phyloP scores from a whole-genome alignment of 2,888 invertebrate genomes.

The Tenthredo notha region DNA sequence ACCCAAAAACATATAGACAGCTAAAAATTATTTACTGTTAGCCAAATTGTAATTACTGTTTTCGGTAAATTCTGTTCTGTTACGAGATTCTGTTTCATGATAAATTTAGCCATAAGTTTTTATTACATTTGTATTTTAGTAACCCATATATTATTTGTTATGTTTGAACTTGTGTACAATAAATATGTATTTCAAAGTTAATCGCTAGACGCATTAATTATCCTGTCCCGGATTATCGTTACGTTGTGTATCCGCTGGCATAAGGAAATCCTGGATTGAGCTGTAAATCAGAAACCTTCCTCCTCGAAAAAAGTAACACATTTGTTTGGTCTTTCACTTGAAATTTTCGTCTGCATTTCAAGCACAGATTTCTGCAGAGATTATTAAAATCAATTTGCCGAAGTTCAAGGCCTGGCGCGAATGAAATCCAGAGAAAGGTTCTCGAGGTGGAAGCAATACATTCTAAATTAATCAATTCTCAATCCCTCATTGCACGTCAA shows the following conservation, averaged over 20 bases:
- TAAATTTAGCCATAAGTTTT: slow-evolving; percentile 31
- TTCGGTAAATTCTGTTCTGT: background rate
- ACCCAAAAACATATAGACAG: background rate
- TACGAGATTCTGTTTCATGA: slow-evolving; percentile 40
- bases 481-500: background rate
- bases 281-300: background rate
- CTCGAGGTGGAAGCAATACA: background rate
- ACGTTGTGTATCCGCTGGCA: background rate
- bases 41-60: background rate
- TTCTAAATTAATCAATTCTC: slow-evolving; percentile 13
- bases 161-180: slow-evolving; percentile 36
- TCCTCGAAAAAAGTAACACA: background rate
- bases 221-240: background rate
- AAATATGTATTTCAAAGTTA: slow-evolving; percentile 18
- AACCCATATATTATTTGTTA: slow-evolving; percentile 27
- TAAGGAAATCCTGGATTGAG: background rate
- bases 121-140: background rate
- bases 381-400: background rate
- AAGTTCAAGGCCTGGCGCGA: background rate
- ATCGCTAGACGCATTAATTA: background rate
- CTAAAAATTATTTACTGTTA: background rate
- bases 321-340: background rate
- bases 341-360: background rate
- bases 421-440: background rate
- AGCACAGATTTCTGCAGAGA: background rate